phyloP scores from a whole-genome alignment of 2,797 vertebrate genomes.

The Natrix natrix region DNA sequence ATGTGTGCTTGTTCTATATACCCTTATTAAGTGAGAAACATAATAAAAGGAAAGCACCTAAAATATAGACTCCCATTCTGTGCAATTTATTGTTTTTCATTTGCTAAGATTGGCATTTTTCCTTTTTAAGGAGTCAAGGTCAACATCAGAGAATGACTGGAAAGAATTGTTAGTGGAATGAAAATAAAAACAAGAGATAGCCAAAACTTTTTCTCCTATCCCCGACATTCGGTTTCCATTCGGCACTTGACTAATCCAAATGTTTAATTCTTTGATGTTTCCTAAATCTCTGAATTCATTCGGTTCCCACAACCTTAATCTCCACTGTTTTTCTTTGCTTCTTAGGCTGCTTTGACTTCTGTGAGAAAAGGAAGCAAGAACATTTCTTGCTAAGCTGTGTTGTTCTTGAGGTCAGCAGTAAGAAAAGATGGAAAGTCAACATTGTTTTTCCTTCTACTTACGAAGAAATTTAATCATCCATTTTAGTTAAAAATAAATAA shows the following conservation, averaged over 20 bases:
- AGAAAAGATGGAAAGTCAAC: not conserved
- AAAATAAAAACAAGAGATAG: not conserved
- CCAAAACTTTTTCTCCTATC: not conserved
- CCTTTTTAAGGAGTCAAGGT: not conserved
- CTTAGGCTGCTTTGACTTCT: not conserved
- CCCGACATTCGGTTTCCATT: not conserved
- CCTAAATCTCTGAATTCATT: constrained; percentile 31
- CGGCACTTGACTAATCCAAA: constrained; percentile 21
- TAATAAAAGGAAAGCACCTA: not conserved
- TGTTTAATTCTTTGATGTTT: constrained; percentile 27
- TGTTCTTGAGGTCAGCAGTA: not conserved
- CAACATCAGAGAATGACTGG: not conserved
- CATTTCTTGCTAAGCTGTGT: not conserved
- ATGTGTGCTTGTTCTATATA: not conserved
- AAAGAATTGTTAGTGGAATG: not conserved
- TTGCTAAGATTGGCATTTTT: not conserved
- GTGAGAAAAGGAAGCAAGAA: not conserved
- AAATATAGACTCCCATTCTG: not conserved
- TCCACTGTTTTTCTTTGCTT: constrained; percentile 20
- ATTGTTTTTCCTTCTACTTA: not conserved
- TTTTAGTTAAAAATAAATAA: not conserved
- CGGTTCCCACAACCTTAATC: constrained; percentile 23
- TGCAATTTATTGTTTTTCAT: not conserved
- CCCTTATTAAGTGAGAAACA: not conserved
- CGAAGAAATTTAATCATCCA: not conserved